Evolutionary conservation across 2,113 vertebrate genomes (phyloP).

Genomic region (Petrocephalus zakoni): DNA sequence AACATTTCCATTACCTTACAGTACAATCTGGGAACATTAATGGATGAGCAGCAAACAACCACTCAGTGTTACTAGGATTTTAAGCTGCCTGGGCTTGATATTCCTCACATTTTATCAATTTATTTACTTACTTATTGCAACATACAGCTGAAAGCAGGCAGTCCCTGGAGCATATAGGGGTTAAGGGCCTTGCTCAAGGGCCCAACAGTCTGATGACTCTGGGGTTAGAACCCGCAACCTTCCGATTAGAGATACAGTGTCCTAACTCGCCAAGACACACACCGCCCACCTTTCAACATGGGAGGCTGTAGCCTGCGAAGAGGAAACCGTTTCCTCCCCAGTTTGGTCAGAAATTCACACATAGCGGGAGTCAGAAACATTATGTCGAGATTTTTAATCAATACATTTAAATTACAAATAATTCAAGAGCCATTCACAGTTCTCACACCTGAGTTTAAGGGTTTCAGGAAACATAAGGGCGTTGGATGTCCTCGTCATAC

Average conservation of each 20-base stretch:
- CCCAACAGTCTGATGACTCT: neutral
- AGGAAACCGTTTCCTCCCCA: neutral
- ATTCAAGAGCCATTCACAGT: constrained; percentile 26
- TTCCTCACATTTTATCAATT: neutral
- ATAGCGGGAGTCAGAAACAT: constrained; percentile 15
- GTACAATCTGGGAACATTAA: neutral
- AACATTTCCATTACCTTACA: neutral
- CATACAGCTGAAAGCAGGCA: neutral
- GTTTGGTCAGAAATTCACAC: neutral
- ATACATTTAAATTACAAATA: constrained; percentile 33
- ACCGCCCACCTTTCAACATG: neutral
- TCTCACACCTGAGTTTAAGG: constrained; percentile 32
- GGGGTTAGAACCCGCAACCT: neutral
- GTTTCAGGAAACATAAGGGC: constrained; percentile 16
- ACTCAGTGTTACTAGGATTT: neutral
- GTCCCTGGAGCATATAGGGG: neutral
- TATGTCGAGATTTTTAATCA: constrained; percentile 35
- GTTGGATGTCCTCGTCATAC: neutral
- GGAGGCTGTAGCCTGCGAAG: neutral
- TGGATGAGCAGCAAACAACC: neutral
- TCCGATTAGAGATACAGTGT: neutral
- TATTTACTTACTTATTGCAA: neutral
- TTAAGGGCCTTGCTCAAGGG: neutral
- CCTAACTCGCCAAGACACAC: neutral
- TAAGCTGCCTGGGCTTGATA: neutral